phyloP scores from a whole-genome alignment of 2,113 vertebrate species.

The Phoxinus phoxinus region DNA sequence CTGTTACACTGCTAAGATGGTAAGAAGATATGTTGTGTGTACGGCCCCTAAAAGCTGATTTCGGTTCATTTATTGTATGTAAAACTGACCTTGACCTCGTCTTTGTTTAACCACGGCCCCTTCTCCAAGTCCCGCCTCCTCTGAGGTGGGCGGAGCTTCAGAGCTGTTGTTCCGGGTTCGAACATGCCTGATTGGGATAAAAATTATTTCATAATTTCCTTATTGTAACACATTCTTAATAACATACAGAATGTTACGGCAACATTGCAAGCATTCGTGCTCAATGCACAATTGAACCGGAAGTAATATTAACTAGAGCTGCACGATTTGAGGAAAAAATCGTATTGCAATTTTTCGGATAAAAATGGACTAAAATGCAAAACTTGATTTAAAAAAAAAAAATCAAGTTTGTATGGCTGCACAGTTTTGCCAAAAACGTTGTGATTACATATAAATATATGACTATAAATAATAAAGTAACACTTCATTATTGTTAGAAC shows the following conservation, averaged over 20 bases:
- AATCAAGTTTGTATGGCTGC: too few species aligned
- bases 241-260: background rate
- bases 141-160: slow-evolving; percentile 63
- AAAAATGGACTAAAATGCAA: too few species aligned
- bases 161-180: slow-evolving; percentile 76
- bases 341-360: too few species aligned
- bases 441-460: too few species aligned
- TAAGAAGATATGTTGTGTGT: background rate
- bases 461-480: too few species aligned
- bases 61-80: background rate
- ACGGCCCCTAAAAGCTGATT: background rate
- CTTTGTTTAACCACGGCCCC: slow-evolving; percentile 56
- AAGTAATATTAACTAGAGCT: too few species aligned
- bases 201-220: background rate
- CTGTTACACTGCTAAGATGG: background rate
- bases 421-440: too few species aligned
- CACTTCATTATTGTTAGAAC: too few species aligned
- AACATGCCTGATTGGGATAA: slow-evolving; percentile 68
- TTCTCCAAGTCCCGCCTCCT: slow-evolving; percentile 59
- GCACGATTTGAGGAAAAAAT: too few species aligned
- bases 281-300: too few species aligned
- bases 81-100: slow-evolving; percentile 44
- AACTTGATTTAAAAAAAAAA: too few species aligned
- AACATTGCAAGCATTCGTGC: background rate
- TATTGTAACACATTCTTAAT: background rate